Conservation (phyloP, 2,888 invertebrate species). For the Invenusta paracnida region DNA sequence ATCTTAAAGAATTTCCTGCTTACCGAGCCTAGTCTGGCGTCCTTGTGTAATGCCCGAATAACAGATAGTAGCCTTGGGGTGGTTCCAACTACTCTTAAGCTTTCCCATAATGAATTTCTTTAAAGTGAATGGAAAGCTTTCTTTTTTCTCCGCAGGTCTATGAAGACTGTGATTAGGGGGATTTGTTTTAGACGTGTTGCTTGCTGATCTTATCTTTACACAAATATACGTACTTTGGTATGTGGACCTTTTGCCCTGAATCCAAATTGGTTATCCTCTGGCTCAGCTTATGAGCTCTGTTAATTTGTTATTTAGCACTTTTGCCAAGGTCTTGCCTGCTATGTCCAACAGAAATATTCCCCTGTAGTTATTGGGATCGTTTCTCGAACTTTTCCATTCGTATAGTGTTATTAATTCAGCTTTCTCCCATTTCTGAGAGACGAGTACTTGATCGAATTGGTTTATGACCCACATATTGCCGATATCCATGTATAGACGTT, state of each 20-base stretch:
- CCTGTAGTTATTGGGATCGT: constrained; percentile 9
- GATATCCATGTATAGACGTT: too few species aligned
- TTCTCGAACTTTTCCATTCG: not conserved
- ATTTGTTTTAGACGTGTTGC: not conserved
- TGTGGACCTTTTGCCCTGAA: not conserved
- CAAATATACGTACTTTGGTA: not conserved
- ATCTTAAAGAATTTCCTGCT: not conserved
- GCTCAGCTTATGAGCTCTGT: not conserved
- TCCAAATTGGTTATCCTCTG: not conserved
- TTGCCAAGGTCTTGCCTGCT: not conserved
- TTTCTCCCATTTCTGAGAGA: not conserved
- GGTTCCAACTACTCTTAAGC: too few species aligned
- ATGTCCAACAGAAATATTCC: not conserved
- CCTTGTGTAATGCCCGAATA: not conserved
- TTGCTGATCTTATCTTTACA: not conserved
- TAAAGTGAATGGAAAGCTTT: not conserved
- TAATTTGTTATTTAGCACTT: not conserved
- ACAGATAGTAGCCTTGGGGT: too few species aligned
- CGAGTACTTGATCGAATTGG: too few species aligned
- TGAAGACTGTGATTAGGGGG: not conserved
- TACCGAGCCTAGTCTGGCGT: not conserved
- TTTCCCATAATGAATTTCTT: too few species aligned
- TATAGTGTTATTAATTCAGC: not conserved
- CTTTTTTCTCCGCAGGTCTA: too few species aligned
- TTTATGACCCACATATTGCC: too few species aligned